These are phyloP conservation scores for Mercenaria mercenaria DNA, from an alignment of 1,140 invertebrate genomes.

Conservation along the genomic window DNA sequence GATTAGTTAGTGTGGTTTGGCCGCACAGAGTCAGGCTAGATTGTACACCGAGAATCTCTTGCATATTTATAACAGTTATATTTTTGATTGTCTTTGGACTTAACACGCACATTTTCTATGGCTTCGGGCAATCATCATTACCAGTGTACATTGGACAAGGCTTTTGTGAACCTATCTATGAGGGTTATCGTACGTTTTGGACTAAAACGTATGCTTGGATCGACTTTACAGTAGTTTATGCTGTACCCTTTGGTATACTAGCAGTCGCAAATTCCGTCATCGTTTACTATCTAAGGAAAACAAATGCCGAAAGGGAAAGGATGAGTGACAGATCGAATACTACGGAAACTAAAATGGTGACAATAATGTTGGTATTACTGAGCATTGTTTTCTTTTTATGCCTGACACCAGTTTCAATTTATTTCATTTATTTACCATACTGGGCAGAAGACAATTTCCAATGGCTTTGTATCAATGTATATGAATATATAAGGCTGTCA, in stretches of 20 bases:
- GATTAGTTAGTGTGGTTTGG: slow-evolving; percentile 71
- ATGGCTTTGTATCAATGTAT: background rate
- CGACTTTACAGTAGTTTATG: slow-evolving; percentile 44
- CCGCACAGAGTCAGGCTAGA: slow-evolving; percentile 66
- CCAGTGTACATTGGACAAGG: background rate
- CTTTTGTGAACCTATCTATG: background rate
- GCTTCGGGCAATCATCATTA: background rate
- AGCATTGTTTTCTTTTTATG: slow-evolving; percentile 45
- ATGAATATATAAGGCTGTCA: background rate
- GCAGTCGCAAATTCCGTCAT: slow-evolving; percentile 13
- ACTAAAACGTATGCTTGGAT: slow-evolving; percentile 18
- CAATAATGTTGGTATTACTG: background rate
- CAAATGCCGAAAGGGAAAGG: background rate
- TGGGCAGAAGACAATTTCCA: background rate
- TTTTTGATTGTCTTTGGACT: background rate
- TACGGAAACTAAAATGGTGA: background rate
- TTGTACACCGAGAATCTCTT: slow-evolving; percentile 49
- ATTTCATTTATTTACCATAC: slow-evolving; percentile 40
- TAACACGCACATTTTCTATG: slow-evolving; percentile 47
- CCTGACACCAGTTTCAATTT: slow-evolving; percentile 38
- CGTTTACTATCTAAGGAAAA: background rate
- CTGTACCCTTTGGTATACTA: slow-evolving; percentile 41
- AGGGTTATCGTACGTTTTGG: background rate
- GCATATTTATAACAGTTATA: background rate
- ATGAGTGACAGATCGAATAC: background rate